Evolutionary conservation across 2,113 vertebrate genomes (phyloP), one percentile per base, ranked within the genome.

Genomic region (Irena cyanogastra): DNA sequence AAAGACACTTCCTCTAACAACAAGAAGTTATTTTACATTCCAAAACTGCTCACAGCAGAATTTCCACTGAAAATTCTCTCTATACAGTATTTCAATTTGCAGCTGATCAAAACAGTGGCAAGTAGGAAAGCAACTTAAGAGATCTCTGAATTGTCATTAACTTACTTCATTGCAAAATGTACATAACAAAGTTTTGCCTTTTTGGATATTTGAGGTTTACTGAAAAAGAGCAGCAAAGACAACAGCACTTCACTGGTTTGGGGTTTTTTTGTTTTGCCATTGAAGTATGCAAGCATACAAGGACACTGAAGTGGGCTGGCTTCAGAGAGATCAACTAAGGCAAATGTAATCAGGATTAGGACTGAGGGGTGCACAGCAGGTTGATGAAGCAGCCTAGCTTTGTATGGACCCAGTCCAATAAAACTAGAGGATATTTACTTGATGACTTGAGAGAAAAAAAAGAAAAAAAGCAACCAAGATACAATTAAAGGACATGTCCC

Each of bases 291-390:
- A 97, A 96, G 83, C 84, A 94, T 69, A 59, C 96, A 65, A 97
- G 96, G 95, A 91, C 93, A 97, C 1, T 70, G 78, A 88, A 95
- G 93, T 76, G 37, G 96, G 84, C 1, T 94, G 87, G 74, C 72
- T 94, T 64, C 92, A 90, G 70, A 74, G 68, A 92, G 96, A 97
- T 87, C 94, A 93, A 0, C 82, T 81, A 87, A 97, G 83, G 92
- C 82, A 97, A 96, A 93, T 60, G 69, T 94, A 96, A 96, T 94
- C 78, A 91, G 95, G 94, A 94, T 97, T 94, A 97, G 35, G 54
- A 83, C 47, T 39, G 79, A 49, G 45, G 28, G 61, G 96, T 75
- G 71, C 83, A 94, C 6, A 71, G 60, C 59, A 77, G 83, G 82
- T 79, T 56, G 96, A 83, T 49, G 30, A 93, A 82, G 49, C 57